phyloP scores from a whole-genome alignment of 2,113 vertebrate genomes.

The Tychaedon coryphoeus region DNA sequence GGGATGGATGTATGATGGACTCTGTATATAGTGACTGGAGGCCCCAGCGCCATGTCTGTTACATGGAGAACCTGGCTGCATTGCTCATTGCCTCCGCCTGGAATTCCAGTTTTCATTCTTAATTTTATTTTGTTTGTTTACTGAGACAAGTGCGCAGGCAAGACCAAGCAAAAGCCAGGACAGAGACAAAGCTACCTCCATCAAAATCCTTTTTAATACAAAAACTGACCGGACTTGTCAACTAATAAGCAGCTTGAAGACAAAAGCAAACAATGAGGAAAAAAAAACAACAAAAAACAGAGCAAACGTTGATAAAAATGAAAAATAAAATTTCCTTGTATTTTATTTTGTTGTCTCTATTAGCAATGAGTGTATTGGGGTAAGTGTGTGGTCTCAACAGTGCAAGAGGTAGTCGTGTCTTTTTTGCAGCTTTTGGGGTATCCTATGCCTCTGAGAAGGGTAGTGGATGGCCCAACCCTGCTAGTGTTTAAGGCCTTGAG shows the following conservation, averaged over 20 bases:
- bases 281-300: neutral
- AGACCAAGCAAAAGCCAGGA: constrained; percentile 77
- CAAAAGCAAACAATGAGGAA: neutral
- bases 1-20: constrained; percentile 47
- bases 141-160: constrained; percentile 59
- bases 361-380: neutral
- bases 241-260: constrained; percentile 65
- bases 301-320: constrained; percentile 73
- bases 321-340: constrained; percentile 83
- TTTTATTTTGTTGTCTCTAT: constrained; percentile 57
- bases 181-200: constrained; percentile 85
- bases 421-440: neutral
- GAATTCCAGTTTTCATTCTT: constrained; percentile 68
- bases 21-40: constrained; percentile 73
- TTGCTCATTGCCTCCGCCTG: constrained; percentile 70
- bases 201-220: constrained; percentile 85
- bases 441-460: neutral
- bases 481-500: too few relatives aligned
- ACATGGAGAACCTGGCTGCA: constrained; percentile 71
- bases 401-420: neutral
- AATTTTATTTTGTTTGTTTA: constrained; percentile 81
- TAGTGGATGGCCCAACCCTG: fast-evolving
- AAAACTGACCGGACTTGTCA: constrained; percentile 80
- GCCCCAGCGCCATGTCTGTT: constrained; percentile 75
- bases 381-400: neutral